Base-by-base conservation (phyloP, 2,888 invertebrate genomes). In the Ernsta delagoae region DNA sequence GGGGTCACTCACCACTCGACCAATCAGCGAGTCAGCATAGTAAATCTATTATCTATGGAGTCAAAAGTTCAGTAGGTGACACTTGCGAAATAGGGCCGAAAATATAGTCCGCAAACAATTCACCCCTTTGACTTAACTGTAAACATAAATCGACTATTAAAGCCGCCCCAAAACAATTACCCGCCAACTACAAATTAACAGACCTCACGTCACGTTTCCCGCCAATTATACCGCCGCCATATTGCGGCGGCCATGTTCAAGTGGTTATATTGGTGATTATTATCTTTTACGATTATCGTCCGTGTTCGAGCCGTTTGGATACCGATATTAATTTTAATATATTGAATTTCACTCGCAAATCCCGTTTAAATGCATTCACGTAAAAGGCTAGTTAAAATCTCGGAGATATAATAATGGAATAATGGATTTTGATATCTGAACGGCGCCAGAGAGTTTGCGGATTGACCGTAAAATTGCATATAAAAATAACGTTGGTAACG, bases 271-370 rank as follows among this genome's bases (percentile, higher is more conserved):
- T 73, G 74, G 70, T 72, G 75, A 76, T 78, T 77, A 81, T 79
- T 77, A 77, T 78, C 79, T 75, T 80, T 80, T 78, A 81, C 77
- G 79, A 75, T 77, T 79, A 78, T 78, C 73, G 76, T 73, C 62
- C 70, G 48, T 48, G 56, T 62, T 67, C 36, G 31, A 62, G 67
- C 65, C 66, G 72, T 67, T 75, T 66, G 75, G 72, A 75, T 74
- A 73, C 70, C 72, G 71, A 74, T 75, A 75, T 76, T 74, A 73
- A 75, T 75, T 74, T 74, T 31, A 54, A 54, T 54, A 54, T 54
- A 61, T 48, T 34, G 36, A 50, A 48, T 61, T 61, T 39, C 39
- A 34, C 48, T n/a, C 12, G 16, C 50, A 39, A 62, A 9, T 48
- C 34, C 61, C 39, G 11, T 53, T 62, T 53, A 39, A 61, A 61